Evolutionary conservation across 2,113 vertebrate genomes (phyloP), one percentile per base, ranked within the genome.

Genomic region (Rynchops niger): DNA sequence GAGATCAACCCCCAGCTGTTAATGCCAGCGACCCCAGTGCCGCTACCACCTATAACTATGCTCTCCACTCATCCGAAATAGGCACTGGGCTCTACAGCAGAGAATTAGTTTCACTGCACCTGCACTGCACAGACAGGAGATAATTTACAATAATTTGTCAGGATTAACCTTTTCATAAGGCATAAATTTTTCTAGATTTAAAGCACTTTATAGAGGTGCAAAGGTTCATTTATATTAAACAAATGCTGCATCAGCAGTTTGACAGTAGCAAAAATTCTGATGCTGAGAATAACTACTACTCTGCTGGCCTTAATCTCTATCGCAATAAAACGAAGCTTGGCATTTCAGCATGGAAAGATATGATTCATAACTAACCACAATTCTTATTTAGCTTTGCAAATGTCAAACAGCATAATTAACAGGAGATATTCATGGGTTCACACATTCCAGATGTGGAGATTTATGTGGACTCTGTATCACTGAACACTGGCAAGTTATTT

Each of bases 151-250:
- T 91, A 69, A 97, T 97, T 97, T 97, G 56, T 91, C 95, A 96
- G 94, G 89, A 97, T 98, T 98, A 97, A 97, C 96, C 97, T 98
- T 98, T 97, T 90, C 92, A 88, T 97, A 95, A 96, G 92, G 88
- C 82, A 95, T 95, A 97, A 78, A 62, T 97, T 96, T 97, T 93
- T 88, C 93, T 86, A 89, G 82, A 95, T 92, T 95, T 96, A 97
- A 97, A 97, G 88, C 72, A 82, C 90, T 97, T 97, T 76, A 85
- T 91, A 93, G 94, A 95, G 88, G 96, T 95, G 49, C 62, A 93
- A 89, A 90, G 92, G 97, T 97, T 93, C 88, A 93, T 96, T 97
- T 97, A 65, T 95, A 96, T 95, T 96, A 96, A 69, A 90, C 87
- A 96, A 98, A 93, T 91, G 96, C 96, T 97, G 89, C 59, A 77